phyloP scores from a whole-genome alignment of 2,113 vertebrate species.

The Butorides virescens region DNA sequence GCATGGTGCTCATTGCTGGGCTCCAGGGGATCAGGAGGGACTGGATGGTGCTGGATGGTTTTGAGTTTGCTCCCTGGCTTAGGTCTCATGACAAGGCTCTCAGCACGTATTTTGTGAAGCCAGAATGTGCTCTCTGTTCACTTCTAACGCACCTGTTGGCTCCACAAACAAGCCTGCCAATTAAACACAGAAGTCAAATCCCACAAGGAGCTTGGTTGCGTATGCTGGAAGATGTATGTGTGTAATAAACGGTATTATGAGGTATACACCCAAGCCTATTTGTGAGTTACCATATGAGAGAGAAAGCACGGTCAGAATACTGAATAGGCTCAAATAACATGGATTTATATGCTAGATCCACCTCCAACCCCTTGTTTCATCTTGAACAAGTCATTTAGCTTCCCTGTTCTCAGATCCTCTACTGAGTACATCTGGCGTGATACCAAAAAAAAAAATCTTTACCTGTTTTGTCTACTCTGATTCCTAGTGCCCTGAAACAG shows the following conservation, averaged over 20 bases:
- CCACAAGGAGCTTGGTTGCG: constrained; percentile 27
- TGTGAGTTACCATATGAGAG: constrained; percentile 14
- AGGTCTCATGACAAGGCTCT: not conserved
- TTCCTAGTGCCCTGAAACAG: not conserved
- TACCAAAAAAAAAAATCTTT: not conserved
- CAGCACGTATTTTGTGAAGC: not conserved
- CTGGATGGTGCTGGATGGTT: not conserved
- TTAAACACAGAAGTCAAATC: constrained; percentile 37
- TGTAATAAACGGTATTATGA: constrained; percentile 37
- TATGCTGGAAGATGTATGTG: constrained; percentile 17
- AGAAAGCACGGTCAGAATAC: not conserved
- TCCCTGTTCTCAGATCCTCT: not conserved
- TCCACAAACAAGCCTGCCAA: constrained; percentile 22
- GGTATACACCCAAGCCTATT: constrained; percentile 25
- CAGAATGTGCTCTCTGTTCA: constrained; percentile 43
- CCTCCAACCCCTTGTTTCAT: not conserved
- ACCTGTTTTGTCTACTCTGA: not conserved
- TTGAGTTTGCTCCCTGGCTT: constrained; percentile 4
- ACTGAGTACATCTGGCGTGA: not conserved
- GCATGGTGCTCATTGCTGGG: not conserved
- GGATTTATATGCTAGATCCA: not conserved
- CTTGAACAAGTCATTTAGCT: not conserved
- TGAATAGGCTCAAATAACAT: not conserved
- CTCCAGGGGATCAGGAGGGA: not conserved
- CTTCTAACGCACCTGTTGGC: constrained; percentile 18